Evolutionary conservation across 1,140 invertebrate species (phyloP), one percentile per base, ranked within the genome.

Genomic region (Hesperophylax magnus): DNA sequence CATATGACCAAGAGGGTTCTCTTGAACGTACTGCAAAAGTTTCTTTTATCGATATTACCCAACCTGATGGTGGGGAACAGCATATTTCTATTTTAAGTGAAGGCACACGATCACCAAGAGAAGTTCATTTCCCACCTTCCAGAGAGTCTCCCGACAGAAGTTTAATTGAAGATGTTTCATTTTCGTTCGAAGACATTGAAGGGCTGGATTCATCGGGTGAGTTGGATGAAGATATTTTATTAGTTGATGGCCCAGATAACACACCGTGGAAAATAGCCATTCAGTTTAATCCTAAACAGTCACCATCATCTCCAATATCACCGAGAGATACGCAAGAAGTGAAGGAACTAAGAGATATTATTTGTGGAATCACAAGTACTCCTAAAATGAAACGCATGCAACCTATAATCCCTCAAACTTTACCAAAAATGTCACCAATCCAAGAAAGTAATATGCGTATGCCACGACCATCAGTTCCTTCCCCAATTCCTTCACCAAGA

Each of bases 231-330:
- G 72, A 75, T 17, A 11, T 39, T 20, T 24, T 75, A 15, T 58
- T 75, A 34, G 14, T 75, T 34, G 56, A 60, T 20, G 72, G 72
- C 2, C 72, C 72, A 31, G 72, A 75, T 9, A 75, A 58, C 3
- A 75, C 56, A 60, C 72, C 72, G 3, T 67, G 76, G 63, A 65
- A 63, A 78, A 78, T 78, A 8, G 60, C 56, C 9, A 65, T 65
- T 14, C 34, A 63, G 22, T 77, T 61, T 58, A 61, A 77, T 77
- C 60, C 60, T 31, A 27, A 77, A 34, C 24, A 39, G 0, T 11
- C 15, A 20, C 15, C 22, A 74, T 27, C 54, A 22, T 53, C 54
- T 1, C 34, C 34, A 8, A 5, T 9, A 39, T 39, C 34, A 39
- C 34, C 34, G 15, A 18, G 17, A 3, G 11, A 24, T 15, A 14